Evolutionary conservation across 1,140 invertebrate genomes (phyloP).

Genomic region (Zaprionus tsacasi): DNA sequence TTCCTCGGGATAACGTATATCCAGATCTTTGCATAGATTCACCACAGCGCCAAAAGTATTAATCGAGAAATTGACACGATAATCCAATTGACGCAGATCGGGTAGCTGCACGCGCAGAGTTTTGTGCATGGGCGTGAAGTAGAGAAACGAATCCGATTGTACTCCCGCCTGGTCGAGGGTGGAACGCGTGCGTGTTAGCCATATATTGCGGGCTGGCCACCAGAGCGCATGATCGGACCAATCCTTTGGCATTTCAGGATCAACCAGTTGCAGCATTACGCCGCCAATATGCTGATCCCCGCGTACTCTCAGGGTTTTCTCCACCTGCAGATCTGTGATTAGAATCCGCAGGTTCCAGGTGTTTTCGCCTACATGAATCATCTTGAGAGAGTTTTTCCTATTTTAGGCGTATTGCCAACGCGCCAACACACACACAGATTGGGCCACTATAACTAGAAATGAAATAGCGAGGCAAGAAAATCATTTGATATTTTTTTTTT

Average conservation of each 20-base stretch:
- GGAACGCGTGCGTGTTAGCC: conserved; percentile 96
- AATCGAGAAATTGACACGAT: conserved; percentile 97
- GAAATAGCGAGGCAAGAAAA: conserved; percentile 38
- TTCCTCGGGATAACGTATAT: conserved; percentile 98
- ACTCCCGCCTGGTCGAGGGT: conserved; percentile 99
- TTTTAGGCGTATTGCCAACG: conserved; percentile 44
- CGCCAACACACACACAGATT: conserved; percentile 15
- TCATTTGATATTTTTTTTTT: conserved; percentile 47
- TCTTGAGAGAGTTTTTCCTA: conserved; percentile 54
- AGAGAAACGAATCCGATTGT: conserved; percentile 96
- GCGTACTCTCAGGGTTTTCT: conserved; percentile 96
- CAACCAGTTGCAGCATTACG: conserved; percentile 98
- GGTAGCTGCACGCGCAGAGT: conserved; percentile 95
- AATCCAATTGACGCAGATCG: conserved; percentile 96
- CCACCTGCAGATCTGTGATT: conserved; percentile 97
- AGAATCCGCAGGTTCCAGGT: conserved; percentile 98
- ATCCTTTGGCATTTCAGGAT: conserved; percentile 97
- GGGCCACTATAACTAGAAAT: conserved; percentile 46
- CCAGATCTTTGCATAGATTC: conserved; percentile 97
- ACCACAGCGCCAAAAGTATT: conserved; percentile 98
- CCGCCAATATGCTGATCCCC: conserved; percentile 99
- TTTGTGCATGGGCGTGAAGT: conserved; percentile 99
- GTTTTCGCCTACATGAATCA: conserved; percentile 92
- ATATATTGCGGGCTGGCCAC: conserved; percentile 98
- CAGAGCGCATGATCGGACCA: conserved; percentile 99